Conservation (phyloP, 2,113 vertebrate species). For the Otocyon megalotis region DNA sequence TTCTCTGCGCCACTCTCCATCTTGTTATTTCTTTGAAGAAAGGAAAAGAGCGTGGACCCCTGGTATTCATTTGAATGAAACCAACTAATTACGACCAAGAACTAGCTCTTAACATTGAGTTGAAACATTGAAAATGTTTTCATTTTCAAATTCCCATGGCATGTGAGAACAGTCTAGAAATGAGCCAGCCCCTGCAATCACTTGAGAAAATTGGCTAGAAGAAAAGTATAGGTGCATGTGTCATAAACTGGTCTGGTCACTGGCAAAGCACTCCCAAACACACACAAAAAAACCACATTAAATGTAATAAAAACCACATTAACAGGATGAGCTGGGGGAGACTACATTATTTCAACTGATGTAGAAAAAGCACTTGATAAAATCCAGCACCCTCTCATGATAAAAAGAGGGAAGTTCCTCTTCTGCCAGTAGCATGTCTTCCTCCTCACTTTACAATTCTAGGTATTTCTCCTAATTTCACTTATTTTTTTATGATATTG, state of each 20-base stretch:
- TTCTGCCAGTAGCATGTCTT: background rate
- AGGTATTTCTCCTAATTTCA: background rate
- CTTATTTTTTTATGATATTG: background rate
- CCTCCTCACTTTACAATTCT: background rate
- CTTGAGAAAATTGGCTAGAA: background rate
- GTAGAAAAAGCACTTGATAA: background rate
- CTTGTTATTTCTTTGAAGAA: slow-evolving; percentile 7
- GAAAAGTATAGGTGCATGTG: background rate
- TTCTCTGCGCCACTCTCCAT: background rate
- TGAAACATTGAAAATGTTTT: background rate
- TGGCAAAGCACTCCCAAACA: background rate
- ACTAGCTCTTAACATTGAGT: background rate
- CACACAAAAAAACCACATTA: background rate
- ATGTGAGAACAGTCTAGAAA: slow-evolving; percentile 29
- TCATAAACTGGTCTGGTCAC: background rate
- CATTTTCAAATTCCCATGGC: background rate
- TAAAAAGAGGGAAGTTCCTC: background rate
- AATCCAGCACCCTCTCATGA: background rate
- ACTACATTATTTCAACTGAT: background rate
- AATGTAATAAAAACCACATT: background rate
- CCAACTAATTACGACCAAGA: background rate
- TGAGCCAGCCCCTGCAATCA: background rate
- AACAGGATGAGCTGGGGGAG: background rate
- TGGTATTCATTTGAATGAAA: background rate
- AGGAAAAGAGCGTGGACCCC: background rate